phyloP scores from a whole-genome alignment of 2,113 vertebrate genomes.

The Peromyscus californicus region DNA sequence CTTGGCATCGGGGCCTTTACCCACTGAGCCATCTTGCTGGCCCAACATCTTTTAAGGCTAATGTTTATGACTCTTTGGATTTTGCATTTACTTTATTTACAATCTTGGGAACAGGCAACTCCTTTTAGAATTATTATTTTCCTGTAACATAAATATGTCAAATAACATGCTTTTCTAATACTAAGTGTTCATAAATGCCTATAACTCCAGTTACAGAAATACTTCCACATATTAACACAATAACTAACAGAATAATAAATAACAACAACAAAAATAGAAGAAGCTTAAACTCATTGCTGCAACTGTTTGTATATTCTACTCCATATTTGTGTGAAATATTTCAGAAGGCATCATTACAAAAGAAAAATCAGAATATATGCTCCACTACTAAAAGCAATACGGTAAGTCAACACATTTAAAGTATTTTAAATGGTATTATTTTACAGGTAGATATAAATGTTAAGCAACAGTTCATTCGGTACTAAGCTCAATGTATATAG shows the following conservation, averaged over 20 bases:
- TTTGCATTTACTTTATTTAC: not conserved
- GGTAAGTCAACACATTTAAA: not conserved
- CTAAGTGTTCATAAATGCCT: not conserved
- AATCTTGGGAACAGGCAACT: not conserved
- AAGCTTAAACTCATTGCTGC: not conserved
- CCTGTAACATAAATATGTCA: not conserved
- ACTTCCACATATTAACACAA: conserved; percentile 45
- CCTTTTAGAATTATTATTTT: not conserved
- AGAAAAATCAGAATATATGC: conserved; percentile 12
- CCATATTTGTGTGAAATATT: conserved; percentile 1
- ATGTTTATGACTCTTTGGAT: not conserved
- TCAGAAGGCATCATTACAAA: conserved; percentile 34
- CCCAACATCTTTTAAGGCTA: not conserved
- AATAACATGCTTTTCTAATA: conserved; percentile 10
- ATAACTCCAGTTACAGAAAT: conserved; percentile 28
- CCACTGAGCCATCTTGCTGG: not conserved
- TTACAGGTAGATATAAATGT: conserved; percentile 59
- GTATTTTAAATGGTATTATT: conserved; percentile 28
- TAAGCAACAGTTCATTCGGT: conserved; percentile 46
- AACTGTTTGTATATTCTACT: not conserved
- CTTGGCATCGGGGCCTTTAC: not conserved
- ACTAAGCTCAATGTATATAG: conserved; percentile 1
- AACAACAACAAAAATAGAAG: not conserved
- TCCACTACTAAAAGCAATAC: conserved; percentile 23
- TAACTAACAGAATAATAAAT: conserved; percentile 7